Base-by-base conservation (phyloP, 2,888 invertebrate species). In the Ptychoptera albimana region DNA sequence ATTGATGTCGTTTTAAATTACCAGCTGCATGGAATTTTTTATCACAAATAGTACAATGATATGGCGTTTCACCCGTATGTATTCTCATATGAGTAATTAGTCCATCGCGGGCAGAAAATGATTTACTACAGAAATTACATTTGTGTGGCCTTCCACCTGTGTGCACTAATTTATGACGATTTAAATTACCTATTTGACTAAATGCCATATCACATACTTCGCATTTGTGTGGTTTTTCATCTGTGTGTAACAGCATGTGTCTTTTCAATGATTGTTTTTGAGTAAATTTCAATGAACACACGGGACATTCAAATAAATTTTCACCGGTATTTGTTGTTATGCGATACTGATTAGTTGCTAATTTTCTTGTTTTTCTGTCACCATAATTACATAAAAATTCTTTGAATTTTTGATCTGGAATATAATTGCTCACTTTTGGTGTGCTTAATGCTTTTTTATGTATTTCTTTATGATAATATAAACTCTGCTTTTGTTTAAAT, bases 1-100 rank as follows among this genome's bases (percentile, higher is more conserved):
- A n/a, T 36, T 50, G 51, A 43, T 54, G 54, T 31, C 52, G 46
- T 44, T 48, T 49, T 14, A 54, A 49, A 8, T 50, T 50, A 37
- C 53, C 51, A 11, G 50, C 50, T 43, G 52, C 52, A 15, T 48
- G 48, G 40, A 54, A 54, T 13, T 46, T 45, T 44, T 52, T 51
- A 31, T 42, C 37, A 36, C 54, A 54, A 15, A 47, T 29, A 15
- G 46, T 44, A 45, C 54, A 54, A 29, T 49, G 42, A 42, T 50
- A 52, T 2, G 53, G 53, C 9, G 49, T 49, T 43, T 52, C 51
- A 10, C 54, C 52, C 15, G 49, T 48, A 39, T 54, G 54, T 23
- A 49, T 43, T 16, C 54, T 47, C 43, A 42, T 42, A 40, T 51
- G 51, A 7, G 50, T 49, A 2, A 43, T 46, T 39, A 51, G 48